phyloP scores from a whole-genome alignment of 53 echinoderm and acorn worm species.

The Arbacia lixula region DNA sequence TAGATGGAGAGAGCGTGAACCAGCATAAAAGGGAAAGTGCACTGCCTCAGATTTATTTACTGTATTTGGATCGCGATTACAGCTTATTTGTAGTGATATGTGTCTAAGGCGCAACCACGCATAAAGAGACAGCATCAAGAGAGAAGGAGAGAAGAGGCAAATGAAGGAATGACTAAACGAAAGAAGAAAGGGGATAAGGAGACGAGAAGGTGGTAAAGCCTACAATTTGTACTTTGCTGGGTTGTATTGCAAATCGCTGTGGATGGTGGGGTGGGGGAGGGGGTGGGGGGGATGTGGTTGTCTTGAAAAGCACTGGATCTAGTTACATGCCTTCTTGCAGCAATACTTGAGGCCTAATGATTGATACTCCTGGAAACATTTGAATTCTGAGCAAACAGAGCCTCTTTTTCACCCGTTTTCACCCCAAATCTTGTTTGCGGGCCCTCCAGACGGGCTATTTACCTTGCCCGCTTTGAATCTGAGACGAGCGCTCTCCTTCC shows the following conservation, averaged over 20 bases:
- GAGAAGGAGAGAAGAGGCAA: neutral
- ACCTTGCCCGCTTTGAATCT: slow-evolving; percentile 20
- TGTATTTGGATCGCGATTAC: too few relatives aligned
- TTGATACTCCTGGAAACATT: slow-evolving; percentile 46
- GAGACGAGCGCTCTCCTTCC: too few relatives aligned
- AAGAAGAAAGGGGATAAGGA: neutral
- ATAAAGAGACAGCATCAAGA: neutral
- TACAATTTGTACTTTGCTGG: neutral
- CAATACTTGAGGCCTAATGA: slow-evolving; percentile 17
- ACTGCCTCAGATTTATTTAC: neutral
- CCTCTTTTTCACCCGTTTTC: neutral
- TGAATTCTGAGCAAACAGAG: slow-evolving; percentile 25
- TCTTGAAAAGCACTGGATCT: neutral
- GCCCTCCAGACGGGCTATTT: slow-evolving; percentile 24
- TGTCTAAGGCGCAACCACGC: too few relatives aligned
- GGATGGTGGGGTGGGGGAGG: neutral
- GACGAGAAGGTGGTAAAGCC: neutral
- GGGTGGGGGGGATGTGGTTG: neutral
- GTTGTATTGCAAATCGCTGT: neutral
- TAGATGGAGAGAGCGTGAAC: too few relatives aligned
- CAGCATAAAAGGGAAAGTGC: slow-evolving; percentile 1
- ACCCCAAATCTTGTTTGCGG: slow-evolving; percentile 24
- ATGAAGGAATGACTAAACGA: neutral
- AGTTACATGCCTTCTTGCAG: slow-evolving; percentile 8
- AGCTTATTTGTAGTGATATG: too few relatives aligned